phyloP scores from a whole-genome alignment of 1,140 invertebrate genomes.

The Saccostrea echinata region DNA sequence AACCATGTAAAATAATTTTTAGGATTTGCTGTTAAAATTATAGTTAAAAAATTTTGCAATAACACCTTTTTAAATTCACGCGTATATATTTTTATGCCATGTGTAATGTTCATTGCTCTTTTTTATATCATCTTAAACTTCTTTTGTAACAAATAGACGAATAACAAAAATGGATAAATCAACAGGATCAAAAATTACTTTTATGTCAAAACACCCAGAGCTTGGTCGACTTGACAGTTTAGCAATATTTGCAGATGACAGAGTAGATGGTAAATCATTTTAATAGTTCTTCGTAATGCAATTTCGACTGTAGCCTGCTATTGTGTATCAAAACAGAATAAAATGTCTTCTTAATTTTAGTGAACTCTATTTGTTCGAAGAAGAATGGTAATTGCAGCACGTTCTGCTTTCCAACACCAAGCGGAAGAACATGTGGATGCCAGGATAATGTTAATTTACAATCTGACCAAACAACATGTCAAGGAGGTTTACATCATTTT shows the following conservation, averaged over 20 bases:
- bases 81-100: too few relatives aligned
- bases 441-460: background rate
- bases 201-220: background rate
- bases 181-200: background rate
- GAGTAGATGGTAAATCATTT: background rate
- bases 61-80: too few relatives aligned
- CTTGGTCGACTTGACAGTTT: background rate
- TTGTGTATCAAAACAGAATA: too few relatives aligned
- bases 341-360: background rate
- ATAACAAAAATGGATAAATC: slow-evolving; percentile 20
- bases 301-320: too few relatives aligned
- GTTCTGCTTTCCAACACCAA: slow-evolving; percentile 27
- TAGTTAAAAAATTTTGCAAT: too few relatives aligned
- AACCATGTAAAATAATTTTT: too few relatives aligned
- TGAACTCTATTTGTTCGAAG: background rate
- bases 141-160: background rate
- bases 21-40: too few relatives aligned
- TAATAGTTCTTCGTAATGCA: too few relatives aligned
- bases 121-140: too few relatives aligned
- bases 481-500: background rate
- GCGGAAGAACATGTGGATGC: slow-evolving; percentile 28
- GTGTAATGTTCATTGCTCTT: too few relatives aligned
- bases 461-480: background rate
- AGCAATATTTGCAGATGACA: background rate
- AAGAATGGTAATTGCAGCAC: slow-evolving; percentile 4